Evolutionary conservation across 2,113 vertebrate genomes (phyloP).

Genomic region (Rattus rattus): DNA sequence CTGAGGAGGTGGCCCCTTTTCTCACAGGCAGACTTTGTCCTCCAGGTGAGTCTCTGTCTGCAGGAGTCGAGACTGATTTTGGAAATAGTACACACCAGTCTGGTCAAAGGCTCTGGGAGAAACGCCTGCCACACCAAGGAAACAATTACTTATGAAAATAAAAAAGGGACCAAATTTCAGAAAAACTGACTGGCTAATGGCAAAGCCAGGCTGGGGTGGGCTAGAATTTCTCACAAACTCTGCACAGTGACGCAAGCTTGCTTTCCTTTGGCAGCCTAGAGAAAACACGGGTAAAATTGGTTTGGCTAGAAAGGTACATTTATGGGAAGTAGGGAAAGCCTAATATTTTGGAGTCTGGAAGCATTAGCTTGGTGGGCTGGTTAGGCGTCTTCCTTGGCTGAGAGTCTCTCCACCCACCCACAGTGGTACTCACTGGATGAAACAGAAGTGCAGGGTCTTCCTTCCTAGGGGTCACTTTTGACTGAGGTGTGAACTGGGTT

Average conservation of each 20-base stretch:
- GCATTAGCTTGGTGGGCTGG: background rate
- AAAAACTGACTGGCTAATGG: background rate
- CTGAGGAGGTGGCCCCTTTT: background rate
- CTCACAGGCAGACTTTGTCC: too few relatives aligned
- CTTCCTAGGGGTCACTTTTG: background rate
- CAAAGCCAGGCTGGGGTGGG: background rate
- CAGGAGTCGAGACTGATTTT: background rate
- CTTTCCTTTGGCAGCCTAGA: background rate
- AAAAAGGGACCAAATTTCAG: background rate
- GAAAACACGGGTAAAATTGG: background rate
- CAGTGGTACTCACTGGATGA: background rate
- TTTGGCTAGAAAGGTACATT: background rate
- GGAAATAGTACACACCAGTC: fast-evolving
- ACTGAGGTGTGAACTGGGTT: background rate
- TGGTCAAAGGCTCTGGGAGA: background rate
- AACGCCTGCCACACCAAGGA: background rate
- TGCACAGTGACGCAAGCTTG: background rate
- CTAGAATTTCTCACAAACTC: fast-evolving
- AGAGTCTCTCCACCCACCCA: too few relatives aligned
- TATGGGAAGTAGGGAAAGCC: background rate
- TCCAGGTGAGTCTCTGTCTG: background rate
- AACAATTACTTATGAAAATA: background rate
- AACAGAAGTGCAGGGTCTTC: background rate
- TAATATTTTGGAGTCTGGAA: background rate
- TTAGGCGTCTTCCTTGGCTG: background rate